Base-by-base conservation (phyloP, 1,140 invertebrate genomes). In the Odontomachus brunneus region DNA sequence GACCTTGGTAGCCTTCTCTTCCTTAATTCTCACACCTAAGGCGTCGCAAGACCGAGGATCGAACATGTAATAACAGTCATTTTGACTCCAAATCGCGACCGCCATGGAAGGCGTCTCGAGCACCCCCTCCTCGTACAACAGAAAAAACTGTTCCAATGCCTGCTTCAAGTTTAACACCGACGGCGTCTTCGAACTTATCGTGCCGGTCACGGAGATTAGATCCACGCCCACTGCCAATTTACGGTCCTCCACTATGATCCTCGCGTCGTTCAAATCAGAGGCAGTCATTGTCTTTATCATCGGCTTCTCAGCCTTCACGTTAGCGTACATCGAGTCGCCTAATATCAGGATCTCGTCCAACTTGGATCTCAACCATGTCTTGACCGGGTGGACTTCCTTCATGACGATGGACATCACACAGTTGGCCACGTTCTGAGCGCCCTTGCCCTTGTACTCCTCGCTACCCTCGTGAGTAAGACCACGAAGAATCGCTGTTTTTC, bases 71-170 rank as follows among this genome's bases (percentile, higher is more conserved):
- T 88, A 94, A 26, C 62, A 89, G 44, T 90, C 90, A 9, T 91
- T 88, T 19, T 92, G 81, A 0, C 78, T 92, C 93, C 92, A 94
- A 3, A 94, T 55, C 9, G 91, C 91, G 1, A 90, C 73, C 4
- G 88, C 81, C 87, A 90, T 89, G 2, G 89, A 84, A 0, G 84
- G 82, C 0, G 89, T 90, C 44, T 94, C 92, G 19, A 94, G 78
- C 12, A 93, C 82, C 0, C 92, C 92, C 19, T 90, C 89, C 1
- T 51, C 84, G 22, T 93, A 90, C 0, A 88, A 53, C n/a, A 89
- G 14, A 60, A 94, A 93, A 72, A 94, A 93, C 24, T 91, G 91
- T 3, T 90, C 83, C 48, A 94, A 44, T 0, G 88, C 93, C 55
- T 89, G 85, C 26, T 83, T 90, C 29, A 94, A 51, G 38, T 89